Evolutionary conservation across 92 coral and sea anemone species (phyloP).

Genomic region (Meandrina meandrites): DNA sequence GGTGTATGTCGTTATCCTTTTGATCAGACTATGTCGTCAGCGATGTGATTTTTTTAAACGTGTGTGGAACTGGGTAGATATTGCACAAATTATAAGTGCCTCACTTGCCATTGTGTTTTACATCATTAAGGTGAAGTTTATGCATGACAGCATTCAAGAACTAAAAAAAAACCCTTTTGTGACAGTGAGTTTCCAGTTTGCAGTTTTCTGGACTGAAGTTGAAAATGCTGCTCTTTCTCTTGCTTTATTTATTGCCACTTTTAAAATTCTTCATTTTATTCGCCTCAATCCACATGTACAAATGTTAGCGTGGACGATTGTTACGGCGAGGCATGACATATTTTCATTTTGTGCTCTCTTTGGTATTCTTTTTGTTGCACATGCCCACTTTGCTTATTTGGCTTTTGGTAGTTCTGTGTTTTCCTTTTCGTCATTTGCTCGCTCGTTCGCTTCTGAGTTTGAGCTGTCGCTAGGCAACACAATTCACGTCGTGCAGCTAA

Average conservation of each 20-base stretch:
- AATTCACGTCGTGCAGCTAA: constrained; percentile 18
- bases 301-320: constrained; percentile 41
- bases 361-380: constrained; percentile 30
- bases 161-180: constrained; percentile 40
- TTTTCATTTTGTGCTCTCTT: constrained; percentile 30
- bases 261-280: constrained; percentile 47
- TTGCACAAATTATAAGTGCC: constrained; percentile 37
- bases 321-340: constrained; percentile 30
- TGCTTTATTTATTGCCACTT: constrained; percentile 46
- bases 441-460: constrained; percentile 43
- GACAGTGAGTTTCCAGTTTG: constrained; percentile 49
- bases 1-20: constrained; percentile 22
- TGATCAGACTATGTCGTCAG: constrained; percentile 39
- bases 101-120: constrained; percentile 46
- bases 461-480: constrained; percentile 50
- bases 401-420: constrained; percentile 41
- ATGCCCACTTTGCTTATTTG: constrained; percentile 35
- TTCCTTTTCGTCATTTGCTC: constrained; percentile 29
- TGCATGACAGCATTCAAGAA: constrained; percentile 35
- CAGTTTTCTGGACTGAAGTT: constrained; percentile 50
- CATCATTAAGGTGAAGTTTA: constrained; percentile 36
- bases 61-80: constrained; percentile 49
- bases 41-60: constrained; percentile 9
- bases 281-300: constrained; percentile 54
- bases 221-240: constrained; percentile 46